Base-by-base conservation (phyloP, 2,888 invertebrate species). In the Chesias legatella region DNA sequence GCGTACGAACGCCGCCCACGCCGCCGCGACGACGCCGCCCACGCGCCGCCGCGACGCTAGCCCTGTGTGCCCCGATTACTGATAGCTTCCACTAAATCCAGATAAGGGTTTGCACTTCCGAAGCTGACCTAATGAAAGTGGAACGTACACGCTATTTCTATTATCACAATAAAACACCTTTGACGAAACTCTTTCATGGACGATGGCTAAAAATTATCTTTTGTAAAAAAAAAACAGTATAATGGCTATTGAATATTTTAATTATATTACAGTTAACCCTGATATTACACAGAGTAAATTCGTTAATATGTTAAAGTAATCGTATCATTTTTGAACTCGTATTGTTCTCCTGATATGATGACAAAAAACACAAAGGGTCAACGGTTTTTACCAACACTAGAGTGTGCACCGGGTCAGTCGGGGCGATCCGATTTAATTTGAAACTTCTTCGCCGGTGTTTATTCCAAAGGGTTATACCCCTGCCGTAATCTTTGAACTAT, bases 401-500 rank as follows among this genome's bases (percentile, higher is more conserved):
- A 72, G 67, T 72, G 71, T 81, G 84, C 81, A 78, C 62, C 69
- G 65, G 58, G 61, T 47, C 53, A 57, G 46, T 52, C 60, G 63
- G 67, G 66, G 70, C 67, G 70, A 73, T 68, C 72, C 67, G 72
- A 74, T 79, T 79, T 73, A 79, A 78, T 79, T 80, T 73, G 58
- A 76, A 79, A 81, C 78, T 78, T 80, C 75, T 79, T 83, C 73
- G 60, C 63, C 61, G 61, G 56, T 66, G 65, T 60, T 69, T 66
- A 68, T 68, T 69, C 73, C 60, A 76, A 78, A 84, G 83, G 88
- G 86, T 83, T 80, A 72, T 73, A n/a, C 78, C 84, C 76, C 71
- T 79, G 84, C 83, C 88, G 82, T 84, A 86, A 86, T 86, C 88
- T 88, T 85, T 88, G 85, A 88, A 88, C 88, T 88, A 82, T 82